Conservation (phyloP, 2,888 invertebrate species). For the Agrotis exclamationis region DNA sequence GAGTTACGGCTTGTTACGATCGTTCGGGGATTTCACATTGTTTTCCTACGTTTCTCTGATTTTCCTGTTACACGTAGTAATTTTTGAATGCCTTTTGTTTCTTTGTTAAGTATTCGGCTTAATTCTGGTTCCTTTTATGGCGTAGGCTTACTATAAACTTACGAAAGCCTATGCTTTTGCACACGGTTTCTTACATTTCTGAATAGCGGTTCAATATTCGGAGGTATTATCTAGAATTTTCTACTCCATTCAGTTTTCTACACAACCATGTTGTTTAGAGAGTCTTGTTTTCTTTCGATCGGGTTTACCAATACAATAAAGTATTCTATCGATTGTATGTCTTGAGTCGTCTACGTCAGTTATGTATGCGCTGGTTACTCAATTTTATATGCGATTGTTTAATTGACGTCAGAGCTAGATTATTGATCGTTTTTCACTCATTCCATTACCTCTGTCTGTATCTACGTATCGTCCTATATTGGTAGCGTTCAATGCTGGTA, state of each 20-base stretch:
- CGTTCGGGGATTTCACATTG: constrained; percentile 69
- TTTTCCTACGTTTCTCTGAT: constrained; percentile 61
- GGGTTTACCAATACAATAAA: constrained; percentile 21
- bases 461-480: constrained; percentile 20
- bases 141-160: constrained; percentile 4
- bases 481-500: constrained; percentile 29
- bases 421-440: constrained; percentile 53
- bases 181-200: neutral
- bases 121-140: constrained; percentile 35
- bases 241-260: neutral
- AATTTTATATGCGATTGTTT: constrained; percentile 51
- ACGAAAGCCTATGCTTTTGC: neutral
- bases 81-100: constrained; percentile 34
- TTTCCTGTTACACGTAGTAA: constrained; percentile 61
- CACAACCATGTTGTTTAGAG: neutral
- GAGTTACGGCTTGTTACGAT: constrained; percentile 69
- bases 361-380: constrained; percentile 29
- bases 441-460: constrained; percentile 37
- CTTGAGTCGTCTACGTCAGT: constrained; percentile 30
- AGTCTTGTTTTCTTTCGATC: constrained; percentile 16
- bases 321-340: constrained; percentile 45
- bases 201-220: constrained; percentile 5
- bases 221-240: neutral
- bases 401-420: constrained; percentile 59
- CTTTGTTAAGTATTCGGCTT: constrained; percentile 30